Percentiles rank a stretch among this genome's conserved stretches.
These are phyloP conservation scores for Parauchenoglanis punctatus DNA, from an alignment of 2,797 vertebrate species.

Conservation along the genomic window DNA sequence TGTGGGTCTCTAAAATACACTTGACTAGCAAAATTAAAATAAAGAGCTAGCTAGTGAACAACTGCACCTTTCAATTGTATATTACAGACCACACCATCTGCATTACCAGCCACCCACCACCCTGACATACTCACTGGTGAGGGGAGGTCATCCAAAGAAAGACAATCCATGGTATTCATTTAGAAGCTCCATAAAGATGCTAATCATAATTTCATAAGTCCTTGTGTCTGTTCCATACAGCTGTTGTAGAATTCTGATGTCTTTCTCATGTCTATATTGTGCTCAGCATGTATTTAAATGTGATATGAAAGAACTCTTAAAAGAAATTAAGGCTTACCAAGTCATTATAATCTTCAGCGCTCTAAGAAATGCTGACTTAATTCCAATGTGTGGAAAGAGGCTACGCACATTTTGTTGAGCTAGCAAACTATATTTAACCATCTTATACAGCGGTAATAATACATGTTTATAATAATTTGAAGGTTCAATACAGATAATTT, in stretches of 20 bases:
- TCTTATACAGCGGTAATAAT: background rate
- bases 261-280: background rate
- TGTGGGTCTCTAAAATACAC: background rate
- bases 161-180: background rate
- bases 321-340: background rate
- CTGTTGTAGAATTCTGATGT: background rate
- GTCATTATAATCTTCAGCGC: background rate
- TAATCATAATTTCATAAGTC: background rate
- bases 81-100: background rate
- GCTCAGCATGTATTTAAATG: background rate
- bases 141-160: background rate
- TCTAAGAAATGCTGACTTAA: conserved; percentile 3
- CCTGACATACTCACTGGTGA: too few species aligned
- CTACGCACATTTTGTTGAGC: background rate
- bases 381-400: background rate
- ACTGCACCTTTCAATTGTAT: background rate
- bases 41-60: background rate
- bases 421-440: background rate
- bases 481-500: background rate
- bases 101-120: background rate
- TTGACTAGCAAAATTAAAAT: background rate
- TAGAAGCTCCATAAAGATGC: background rate
- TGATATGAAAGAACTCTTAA: background rate
- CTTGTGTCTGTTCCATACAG: background rate
- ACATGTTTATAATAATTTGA: background rate